These are phyloP conservation scores for Acanthisitta chloris DNA, from an alignment of 2,113 vertebrate genomes.

Conservation along the genomic window DNA sequence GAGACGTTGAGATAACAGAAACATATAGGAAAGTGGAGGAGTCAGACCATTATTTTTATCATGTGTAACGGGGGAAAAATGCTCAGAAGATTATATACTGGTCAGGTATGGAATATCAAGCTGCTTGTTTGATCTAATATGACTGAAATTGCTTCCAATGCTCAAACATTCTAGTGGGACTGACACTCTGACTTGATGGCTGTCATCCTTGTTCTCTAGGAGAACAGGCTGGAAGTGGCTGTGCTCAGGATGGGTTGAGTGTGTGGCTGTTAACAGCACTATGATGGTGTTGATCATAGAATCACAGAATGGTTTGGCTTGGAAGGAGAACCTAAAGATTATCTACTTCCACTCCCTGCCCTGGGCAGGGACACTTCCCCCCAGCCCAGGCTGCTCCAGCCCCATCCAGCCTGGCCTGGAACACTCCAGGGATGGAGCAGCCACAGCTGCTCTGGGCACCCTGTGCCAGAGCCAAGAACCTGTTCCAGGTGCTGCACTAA, in stretches of 20 bases:
- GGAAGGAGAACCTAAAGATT: neutral
- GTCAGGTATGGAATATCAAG: neutral
- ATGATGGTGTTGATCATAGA: neutral
- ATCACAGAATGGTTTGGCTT: neutral
- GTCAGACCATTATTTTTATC: neutral
- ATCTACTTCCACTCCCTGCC: neutral
- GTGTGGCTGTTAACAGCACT: neutral
- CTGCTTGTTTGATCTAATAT: neutral
- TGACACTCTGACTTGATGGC: neutral
- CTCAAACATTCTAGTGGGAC: neutral
- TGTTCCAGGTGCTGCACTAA: neutral
- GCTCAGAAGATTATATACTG: neutral
- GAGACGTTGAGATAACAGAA: neutral
- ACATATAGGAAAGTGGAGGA: neutral
- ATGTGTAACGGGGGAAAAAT: neutral
- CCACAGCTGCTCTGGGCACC: neutral
- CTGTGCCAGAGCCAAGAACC: neutral
- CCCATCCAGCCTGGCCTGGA: accelerated
- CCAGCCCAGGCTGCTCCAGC: neutral
- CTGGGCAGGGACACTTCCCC: neutral
- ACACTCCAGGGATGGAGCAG: neutral
- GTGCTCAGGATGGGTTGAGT: neutral
- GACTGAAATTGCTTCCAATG: neutral
- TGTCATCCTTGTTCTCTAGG: neutral
- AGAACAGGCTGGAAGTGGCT: neutral